Percentiles rank a stretch among this genome's conserved stretches.
Evolutionary conservation across 2,113 vertebrate genomes (phyloP).

Genomic region (Poecile atricapillus): DNA sequence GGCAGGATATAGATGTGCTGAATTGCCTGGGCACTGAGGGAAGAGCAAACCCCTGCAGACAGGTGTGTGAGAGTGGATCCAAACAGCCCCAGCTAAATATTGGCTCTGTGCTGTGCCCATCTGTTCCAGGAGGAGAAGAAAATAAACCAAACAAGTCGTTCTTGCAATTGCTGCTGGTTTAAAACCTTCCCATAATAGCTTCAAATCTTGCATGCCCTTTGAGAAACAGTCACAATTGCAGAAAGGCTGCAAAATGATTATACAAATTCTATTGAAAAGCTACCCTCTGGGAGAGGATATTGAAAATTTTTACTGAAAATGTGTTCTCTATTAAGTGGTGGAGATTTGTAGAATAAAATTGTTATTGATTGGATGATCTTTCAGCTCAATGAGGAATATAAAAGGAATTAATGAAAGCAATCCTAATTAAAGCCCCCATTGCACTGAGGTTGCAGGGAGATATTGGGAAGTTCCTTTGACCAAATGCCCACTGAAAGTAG

Average conservation of each 20-base stretch:
- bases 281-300: background rate
- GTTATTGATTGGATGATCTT: background rate
- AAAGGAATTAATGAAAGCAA: background rate
- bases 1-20: background rate
- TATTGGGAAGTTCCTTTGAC: background rate
- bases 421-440: background rate
- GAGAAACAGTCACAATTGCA: background rate
- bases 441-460: background rate
- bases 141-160: background rate
- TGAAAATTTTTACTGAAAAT: background rate
- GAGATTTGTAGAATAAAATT: background rate
- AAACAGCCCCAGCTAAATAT: background rate
- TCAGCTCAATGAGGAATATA: background rate
- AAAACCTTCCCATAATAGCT: background rate
- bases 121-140: background rate
- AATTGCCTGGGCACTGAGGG: background rate
- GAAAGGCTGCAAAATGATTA: background rate
- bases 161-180: background rate
- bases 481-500: background rate
- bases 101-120: background rate
- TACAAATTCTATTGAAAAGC: background rate
- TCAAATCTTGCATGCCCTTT: background rate
- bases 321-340: background rate
- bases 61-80: background rate
- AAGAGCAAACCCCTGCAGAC: background rate